Evolutionary conservation across 1,140 invertebrate genomes (phyloP), one percentile per base, ranked within the genome.

Genomic region (Pogonomyrmex barbatus): DNA sequence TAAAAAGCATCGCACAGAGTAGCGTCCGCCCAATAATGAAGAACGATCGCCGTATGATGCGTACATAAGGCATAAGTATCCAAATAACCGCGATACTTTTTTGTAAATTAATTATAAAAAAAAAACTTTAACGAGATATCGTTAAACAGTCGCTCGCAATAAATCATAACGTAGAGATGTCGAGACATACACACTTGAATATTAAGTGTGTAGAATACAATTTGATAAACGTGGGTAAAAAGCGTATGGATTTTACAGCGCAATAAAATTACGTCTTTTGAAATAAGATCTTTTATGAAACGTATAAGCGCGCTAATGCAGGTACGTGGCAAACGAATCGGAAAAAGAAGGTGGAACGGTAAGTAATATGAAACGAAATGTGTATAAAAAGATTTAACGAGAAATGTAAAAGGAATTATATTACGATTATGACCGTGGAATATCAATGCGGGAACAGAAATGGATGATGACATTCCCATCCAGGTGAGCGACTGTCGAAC

Each of bases 321-420:
- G 87, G 45, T 62, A 75, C 36, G 85, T 73, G 67, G 78, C 88
- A 84, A 81, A 87, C 87, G 70, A 82, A 87, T 89, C 65, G 85
- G 77, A 78, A 73, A 82, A 73, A 56, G 50, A 73, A 71, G 75
- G 56, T 47, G 17, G 70, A 70, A 52, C 39, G 24, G 67, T 70
- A 68, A 82, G 84, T 68, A 88, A 90, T 76, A 88, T 71, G 73
- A 81, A 86, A 56, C 77, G 71, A 76, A 90, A 81, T 88, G 85
- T 87, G 24, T 24, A 24, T 0, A 92, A 89, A 91, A 85, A 87
- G 90, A 92, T 92, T 91, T 91, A 91, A 92, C 89, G 86, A 92
- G 90, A 88, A 85, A 87, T 85, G 75, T 83, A 75, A 60, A 75
- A 83, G 79, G 45, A 75, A 83, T 83, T 83, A 83, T 83, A 83